Conservation (phyloP, 2,113 vertebrate genomes). For the Paralichthys olivaceus region DNA sequence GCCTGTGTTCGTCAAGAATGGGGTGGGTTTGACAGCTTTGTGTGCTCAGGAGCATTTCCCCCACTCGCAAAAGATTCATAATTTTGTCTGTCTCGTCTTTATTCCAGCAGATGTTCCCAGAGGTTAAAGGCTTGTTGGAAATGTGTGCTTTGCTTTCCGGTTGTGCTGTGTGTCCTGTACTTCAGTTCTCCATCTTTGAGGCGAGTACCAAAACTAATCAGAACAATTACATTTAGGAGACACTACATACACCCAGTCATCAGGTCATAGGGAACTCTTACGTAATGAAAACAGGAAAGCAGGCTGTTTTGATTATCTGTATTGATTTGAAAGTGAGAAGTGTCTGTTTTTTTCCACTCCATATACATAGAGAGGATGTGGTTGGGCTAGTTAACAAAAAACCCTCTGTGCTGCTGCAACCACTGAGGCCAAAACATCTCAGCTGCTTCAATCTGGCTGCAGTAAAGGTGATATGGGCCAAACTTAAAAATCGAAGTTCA, state of each 20-base stretch:
- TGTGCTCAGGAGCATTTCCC: background rate
- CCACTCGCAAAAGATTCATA: too few relatives aligned
- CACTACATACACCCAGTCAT: background rate
- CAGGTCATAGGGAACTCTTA: background rate
- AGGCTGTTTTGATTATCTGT: too few relatives aligned
- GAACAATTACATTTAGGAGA: background rate
- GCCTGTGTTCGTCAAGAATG: constrained; percentile 10
- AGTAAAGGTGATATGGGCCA: too few relatives aligned
- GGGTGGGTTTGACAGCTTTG: constrained; percentile 25
- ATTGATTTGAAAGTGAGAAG: too few relatives aligned
- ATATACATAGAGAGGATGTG: too few relatives aligned
- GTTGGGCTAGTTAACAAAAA: too few relatives aligned
- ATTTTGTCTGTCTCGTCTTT: constrained; percentile 30
- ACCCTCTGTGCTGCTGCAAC: too few relatives aligned
- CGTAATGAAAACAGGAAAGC: too few relatives aligned
- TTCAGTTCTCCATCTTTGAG: background rate
- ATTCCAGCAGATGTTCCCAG: constrained; percentile 24
- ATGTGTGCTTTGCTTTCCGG: constrained; percentile 13
- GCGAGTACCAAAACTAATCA: constrained; percentile 35
- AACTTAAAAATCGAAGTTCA: too few relatives aligned
- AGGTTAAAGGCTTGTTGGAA: constrained; percentile 7
- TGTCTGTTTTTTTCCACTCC: too few relatives aligned
- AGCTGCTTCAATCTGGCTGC: too few relatives aligned
- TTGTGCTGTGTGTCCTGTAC: constrained; percentile 22
- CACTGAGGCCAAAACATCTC: too few relatives aligned